Base-by-base conservation (phyloP, 2,888 invertebrate genomes). In the Isotomurus palustris region DNA sequence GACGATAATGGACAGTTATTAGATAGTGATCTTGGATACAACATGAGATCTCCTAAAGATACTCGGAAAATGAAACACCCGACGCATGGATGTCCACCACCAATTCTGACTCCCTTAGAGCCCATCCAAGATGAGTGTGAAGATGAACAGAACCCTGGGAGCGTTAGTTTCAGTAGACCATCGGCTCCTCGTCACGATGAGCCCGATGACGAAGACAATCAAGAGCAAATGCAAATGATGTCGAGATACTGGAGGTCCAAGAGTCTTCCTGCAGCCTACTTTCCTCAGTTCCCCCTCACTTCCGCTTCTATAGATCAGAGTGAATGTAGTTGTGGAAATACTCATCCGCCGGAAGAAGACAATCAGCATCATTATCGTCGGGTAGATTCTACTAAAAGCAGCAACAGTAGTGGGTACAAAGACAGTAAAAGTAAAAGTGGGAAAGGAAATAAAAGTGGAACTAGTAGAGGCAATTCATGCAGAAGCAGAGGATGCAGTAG, bases 171-270 rank as follows among this genome's bases (percentile, higher is more conserved):
- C 4, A 27, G n/a, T 10, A 10, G 22, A 4, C 21, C 43, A 8
- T n/a, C 19, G 5, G 21, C 43, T 10, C 43, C 25, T 17, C 45
- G 45, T 36, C 35, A 48, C n/a, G 55, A 49, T 38, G 24, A 38
- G 28, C 56, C 38, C 40, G 41, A 41, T 25, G 59, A 51, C 32
- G 57, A 44, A 25, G 59, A 51, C 43, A 52, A 43, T 25, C 58
- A 60, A 53, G 60, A 49, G 56, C 65, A 53, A 60, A 62, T 43
- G 58, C 65, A 41, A 56, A 61, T 32, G 61, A 60, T 56, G 45
- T 54, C 58, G 14, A 60, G 62, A 45, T 66, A 66, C 29, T 66
- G 56, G 61, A 58, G 65, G 22, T 66, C 65, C 6, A 66, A 66
- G 29, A 62, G 62, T 14, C 29, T 66, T n/a, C 65, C 65, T 6